A percentile compares a stretch with the other conserved stretches of the same genome.
Evolutionary conservation across 2,888 invertebrate species (phyloP).

Genomic region (Hesperia comma): DNA sequence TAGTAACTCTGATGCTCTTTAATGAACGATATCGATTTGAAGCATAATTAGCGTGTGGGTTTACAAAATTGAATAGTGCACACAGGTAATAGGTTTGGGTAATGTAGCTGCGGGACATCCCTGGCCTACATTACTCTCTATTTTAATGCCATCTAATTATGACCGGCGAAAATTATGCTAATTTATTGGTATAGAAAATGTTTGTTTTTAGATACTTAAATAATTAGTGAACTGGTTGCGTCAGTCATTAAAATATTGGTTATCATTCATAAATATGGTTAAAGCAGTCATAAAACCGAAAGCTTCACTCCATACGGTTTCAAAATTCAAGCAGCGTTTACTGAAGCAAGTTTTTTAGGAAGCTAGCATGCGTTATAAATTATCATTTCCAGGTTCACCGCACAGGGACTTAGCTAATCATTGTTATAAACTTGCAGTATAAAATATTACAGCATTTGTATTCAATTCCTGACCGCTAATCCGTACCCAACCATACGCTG

Average conservation of each 20-base stretch:
- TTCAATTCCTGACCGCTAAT: neutral
- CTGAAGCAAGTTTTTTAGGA: no score
- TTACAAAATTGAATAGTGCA: conserved; percentile 13
- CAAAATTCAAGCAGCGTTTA: no score
- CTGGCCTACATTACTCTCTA: neutral
- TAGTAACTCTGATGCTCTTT: neutral
- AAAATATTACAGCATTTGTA: neutral
- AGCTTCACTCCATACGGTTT: no score
- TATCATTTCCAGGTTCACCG: neutral
- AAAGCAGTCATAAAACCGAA: no score
- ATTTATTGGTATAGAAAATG: no score
- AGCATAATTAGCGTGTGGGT: conserved; percentile 15
- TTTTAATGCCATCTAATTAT: neutral
- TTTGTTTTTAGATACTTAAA: no score
- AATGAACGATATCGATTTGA: conserved; percentile 20
- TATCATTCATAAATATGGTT: no score
- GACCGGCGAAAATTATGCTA: neutral
- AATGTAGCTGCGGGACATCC: neutral
- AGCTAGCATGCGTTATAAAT: neutral
- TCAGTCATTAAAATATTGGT: no score
- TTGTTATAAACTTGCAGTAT: no score
- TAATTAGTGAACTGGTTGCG: no score
- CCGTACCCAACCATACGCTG: neutral
- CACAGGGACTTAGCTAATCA: neutral
- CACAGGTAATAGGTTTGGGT: neutral